A percentile compares a stretch with the other conserved stretches of the same genome.
phyloP scores from a whole-genome alignment of 2,797 vertebrate species.

The Dendrocincla tyrannina region DNA sequence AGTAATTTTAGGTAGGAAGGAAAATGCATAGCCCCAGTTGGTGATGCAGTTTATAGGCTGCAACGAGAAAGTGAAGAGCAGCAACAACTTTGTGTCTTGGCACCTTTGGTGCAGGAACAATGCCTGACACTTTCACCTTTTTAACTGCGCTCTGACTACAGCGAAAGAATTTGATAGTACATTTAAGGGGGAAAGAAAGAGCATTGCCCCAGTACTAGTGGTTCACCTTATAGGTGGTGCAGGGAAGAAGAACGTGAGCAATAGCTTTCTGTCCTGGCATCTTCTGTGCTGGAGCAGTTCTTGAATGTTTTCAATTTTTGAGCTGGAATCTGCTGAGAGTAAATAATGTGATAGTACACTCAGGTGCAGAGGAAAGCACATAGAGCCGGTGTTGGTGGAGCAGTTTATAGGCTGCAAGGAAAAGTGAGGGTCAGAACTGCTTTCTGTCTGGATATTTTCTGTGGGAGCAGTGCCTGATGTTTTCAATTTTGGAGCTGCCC shows the following conservation, averaged over 20 bases:
- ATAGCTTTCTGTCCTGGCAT: not conserved
- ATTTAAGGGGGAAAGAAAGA: not conserved
- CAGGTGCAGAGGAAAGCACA: not conserved
- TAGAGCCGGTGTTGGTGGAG: accelerated
- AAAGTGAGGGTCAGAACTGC: not conserved
- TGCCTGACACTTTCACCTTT: not conserved
- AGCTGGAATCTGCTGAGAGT: not conserved
- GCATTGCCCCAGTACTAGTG: not conserved
- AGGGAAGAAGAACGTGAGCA: not conserved
- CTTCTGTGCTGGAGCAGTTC: not conserved
- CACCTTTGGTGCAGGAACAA: not conserved
- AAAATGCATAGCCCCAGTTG: not conserved
- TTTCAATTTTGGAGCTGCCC: accelerated
- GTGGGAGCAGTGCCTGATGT: accelerated
- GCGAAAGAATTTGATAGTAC: not conserved
- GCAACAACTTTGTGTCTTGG: not conserved
- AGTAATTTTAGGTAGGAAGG: not conserved
- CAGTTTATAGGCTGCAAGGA: not conserved
- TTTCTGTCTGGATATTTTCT: accelerated
- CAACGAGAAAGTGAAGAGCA: not conserved
- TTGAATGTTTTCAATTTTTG: not conserved
- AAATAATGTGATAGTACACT: not conserved
- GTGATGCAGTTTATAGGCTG: not conserved
- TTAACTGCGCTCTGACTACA: not conserved
- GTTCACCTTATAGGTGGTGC: not conserved